Evolutionary conservation across 2,797 vertebrate genomes (phyloP).

Genomic region (Arrhamphus sclerolepis): DNA sequence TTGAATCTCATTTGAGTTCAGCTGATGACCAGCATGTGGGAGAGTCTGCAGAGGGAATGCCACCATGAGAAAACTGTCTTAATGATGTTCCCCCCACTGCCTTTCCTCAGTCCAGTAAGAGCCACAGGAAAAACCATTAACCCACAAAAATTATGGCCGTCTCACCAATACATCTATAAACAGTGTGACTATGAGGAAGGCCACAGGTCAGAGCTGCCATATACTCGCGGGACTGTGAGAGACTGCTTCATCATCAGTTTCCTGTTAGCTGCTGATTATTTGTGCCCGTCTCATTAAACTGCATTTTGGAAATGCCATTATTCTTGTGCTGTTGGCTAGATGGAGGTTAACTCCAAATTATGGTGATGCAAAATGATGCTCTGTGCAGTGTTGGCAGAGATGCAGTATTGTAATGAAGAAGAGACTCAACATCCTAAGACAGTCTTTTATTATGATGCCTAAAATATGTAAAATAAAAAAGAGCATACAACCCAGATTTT

Average conservation of each 20-base stretch:
- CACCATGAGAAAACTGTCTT: constrained; percentile 22
- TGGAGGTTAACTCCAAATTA: constrained; percentile 10
- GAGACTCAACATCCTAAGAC: too few species aligned
- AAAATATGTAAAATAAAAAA: too few species aligned
- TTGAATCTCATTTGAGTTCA: constrained; percentile 23
- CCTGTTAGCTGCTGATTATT: constrained; percentile 34
- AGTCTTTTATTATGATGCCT: too few species aligned
- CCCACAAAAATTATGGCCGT: constrained; percentile 22
- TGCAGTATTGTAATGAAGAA: too few species aligned
- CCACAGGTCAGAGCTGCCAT: constrained; percentile 23
- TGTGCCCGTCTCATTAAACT: constrained; percentile 35
- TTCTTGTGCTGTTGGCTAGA: constrained; percentile 9
- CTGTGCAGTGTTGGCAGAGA: background rate
- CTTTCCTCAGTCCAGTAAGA: constrained; percentile 37
- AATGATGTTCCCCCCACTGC: constrained; percentile 36
- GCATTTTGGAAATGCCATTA: background rate
- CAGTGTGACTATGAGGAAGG: constrained; percentile 20
- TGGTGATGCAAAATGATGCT: background rate
- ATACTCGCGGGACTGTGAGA: background rate
- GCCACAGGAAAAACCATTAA: constrained; percentile 54
- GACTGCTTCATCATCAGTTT: constrained; percentile 31
- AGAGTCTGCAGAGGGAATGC: too few species aligned
- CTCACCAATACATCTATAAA: constrained; percentile 44
- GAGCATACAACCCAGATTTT: too few species aligned
- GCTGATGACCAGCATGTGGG: constrained; percentile 3